Conservation (phyloP, 2,113 vertebrate genomes). For the Ranitomeya variabilis region DNA sequence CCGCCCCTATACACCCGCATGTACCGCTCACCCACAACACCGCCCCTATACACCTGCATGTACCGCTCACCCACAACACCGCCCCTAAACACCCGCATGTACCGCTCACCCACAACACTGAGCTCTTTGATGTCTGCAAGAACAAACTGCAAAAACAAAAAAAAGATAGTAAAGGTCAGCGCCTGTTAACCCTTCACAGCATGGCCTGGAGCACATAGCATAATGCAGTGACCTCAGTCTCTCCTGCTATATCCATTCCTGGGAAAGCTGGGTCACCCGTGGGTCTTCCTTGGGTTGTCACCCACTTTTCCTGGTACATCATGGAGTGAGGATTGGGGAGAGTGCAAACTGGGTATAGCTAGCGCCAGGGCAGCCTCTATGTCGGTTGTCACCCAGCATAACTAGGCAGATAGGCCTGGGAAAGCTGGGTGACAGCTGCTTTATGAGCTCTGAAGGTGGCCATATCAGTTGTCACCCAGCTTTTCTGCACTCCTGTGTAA, state of each 20-base stretch:
- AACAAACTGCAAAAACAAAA: neutral
- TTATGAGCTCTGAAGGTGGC: too few species aligned
- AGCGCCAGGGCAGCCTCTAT: too few species aligned
- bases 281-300: neutral
- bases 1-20: too few species aligned
- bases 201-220: neutral
- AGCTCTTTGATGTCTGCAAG: slow-evolving; percentile 7
- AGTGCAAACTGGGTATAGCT: too few species aligned
- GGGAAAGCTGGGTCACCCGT: neutral
- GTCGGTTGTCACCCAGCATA: too few species aligned
- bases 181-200: neutral
- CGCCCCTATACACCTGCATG: too few species aligned
- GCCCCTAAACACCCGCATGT: neutral
- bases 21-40: too few species aligned
- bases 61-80: too few species aligned
- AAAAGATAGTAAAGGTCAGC: neutral
- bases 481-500: too few species aligned
- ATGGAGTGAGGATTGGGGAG: neutral
- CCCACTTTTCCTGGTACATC: neutral
- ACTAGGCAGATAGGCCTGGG: too few species aligned
- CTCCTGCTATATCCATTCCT: neutral
- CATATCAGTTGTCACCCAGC: too few species aligned
- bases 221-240: neutral
- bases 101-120: neutral
- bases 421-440: too few species aligned